Evolutionary conservation across 2,888 invertebrate species (phyloP).

Genomic region (Didymodactylos carnosus): DNA sequence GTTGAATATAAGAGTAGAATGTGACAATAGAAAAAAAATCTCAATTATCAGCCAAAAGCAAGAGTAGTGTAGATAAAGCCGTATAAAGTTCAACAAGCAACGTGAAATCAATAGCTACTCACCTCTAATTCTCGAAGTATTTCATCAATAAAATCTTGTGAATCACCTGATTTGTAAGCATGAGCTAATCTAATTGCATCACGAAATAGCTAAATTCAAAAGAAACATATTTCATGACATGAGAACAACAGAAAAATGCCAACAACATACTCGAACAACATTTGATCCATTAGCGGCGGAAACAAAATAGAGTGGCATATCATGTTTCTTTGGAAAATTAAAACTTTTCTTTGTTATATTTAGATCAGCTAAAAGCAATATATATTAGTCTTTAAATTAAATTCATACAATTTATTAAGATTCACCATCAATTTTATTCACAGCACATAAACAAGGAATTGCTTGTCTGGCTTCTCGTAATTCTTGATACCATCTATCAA

Average conservation of each 20-base stretch:
- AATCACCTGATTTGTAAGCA: conserved; percentile 39
- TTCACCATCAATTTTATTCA: conserved; percentile 43
- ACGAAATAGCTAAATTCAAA: too few species aligned
- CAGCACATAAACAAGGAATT: conserved; percentile 41
- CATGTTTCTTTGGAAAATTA: conserved; percentile 39
- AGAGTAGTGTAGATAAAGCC: too few species aligned
- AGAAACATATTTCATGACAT: too few species aligned
- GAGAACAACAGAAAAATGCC: too few species aligned
- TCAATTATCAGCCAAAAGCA: too few species aligned
- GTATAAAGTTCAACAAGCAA: too few species aligned
- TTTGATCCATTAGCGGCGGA: conserved; percentile 40
- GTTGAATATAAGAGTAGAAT: too few species aligned
- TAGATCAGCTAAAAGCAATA: too few species aligned
- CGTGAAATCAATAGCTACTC: too few species aligned
- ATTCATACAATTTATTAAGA: too few species aligned
- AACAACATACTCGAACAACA: conserved; percentile 39
- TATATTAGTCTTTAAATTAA: too few species aligned
- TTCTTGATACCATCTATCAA: conserved; percentile 39
- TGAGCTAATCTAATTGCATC: conserved; percentile 40
- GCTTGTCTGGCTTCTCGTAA: conserved; percentile 38
- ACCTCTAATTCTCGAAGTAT: conserved; percentile 40
- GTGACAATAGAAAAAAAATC: too few species aligned
- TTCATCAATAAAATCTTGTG: conserved; percentile 39
- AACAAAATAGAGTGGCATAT: conserved; percentile 40
- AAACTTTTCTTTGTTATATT: conserved; percentile 38